Conservation (phyloP, 2,888 invertebrate genomes). For the Lomographa bimaculata region DNA sequence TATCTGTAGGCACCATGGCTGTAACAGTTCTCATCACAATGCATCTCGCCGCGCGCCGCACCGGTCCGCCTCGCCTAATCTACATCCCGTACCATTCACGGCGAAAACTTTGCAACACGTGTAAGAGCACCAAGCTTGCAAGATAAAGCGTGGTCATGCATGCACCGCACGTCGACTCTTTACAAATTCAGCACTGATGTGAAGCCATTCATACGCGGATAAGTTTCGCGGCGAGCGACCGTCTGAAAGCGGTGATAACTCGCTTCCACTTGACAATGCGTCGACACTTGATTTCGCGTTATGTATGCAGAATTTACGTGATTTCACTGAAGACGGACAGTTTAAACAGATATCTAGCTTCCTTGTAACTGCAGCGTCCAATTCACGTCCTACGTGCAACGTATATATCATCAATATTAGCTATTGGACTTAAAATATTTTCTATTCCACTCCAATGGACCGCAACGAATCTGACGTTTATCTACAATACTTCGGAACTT, state of each 20-base stretch:
- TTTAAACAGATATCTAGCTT: no score
- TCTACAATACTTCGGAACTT: slow-evolving; percentile 43
- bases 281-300: slow-evolving; percentile 60
- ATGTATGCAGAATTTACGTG: slow-evolving; percentile 20
- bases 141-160: slow-evolving; percentile 74
- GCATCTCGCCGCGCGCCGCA: slow-evolving; percentile 16
- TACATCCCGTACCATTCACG: slow-evolving; percentile 50
- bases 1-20: slow-evolving; percentile 7
- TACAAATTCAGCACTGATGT: slow-evolving; percentile 77
- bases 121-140: slow-evolving; percentile 45
- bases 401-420: no score
- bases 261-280: slow-evolving; percentile 59
- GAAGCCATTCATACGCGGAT: slow-evolving; percentile 72
- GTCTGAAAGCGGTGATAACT: slow-evolving; percentile 70
- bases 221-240: slow-evolving; percentile 70
- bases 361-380: no score
- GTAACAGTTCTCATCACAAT: slow-evolving; percentile 25
- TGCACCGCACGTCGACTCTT: slow-evolving; percentile 78
- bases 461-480: slow-evolving; percentile 37
- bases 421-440: slow-evolving; percentile 28
- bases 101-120: slow-evolving; percentile 54
- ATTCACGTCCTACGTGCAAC: no score
- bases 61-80: slow-evolving; percentile 43
- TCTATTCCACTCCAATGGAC: slow-evolving; percentile 32
- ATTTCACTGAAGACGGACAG: slow-evolving; percentile 10